Conservation (phyloP, 2,888 invertebrate species). For the Rhagonycha lutea region DNA sequence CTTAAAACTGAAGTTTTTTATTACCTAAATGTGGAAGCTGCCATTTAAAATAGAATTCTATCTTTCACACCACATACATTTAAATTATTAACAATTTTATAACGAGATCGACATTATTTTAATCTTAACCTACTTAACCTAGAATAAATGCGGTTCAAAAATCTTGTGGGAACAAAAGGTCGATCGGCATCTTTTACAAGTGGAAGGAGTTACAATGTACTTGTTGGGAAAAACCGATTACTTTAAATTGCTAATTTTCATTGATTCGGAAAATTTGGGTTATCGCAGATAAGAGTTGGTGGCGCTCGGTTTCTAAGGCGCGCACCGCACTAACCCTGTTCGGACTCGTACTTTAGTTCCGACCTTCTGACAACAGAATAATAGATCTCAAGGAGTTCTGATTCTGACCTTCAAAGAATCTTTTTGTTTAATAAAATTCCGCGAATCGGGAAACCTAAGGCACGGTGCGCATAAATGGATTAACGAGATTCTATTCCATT, state of each 20-base stretch:
- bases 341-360: too few relatives aligned
- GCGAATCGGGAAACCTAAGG: too few relatives aligned
- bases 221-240: background rate
- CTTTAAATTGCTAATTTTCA: background rate
- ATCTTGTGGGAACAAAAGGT: background rate
- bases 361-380: too few relatives aligned
- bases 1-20: background rate
- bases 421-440: too few relatives aligned
- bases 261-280: background rate
- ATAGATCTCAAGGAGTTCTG: too few relatives aligned
- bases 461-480: too few relatives aligned
- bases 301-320: background rate
- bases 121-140: constrained; percentile 1
- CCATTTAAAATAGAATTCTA: background rate
- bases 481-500: too few relatives aligned
- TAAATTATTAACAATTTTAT: background rate
- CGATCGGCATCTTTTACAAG: background rate
- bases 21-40: constrained; percentile 14
- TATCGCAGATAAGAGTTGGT: background rate
- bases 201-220: background rate
- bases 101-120: background rate
- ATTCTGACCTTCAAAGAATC: too few relatives aligned
- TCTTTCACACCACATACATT: background rate
- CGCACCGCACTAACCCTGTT: background rate
- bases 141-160: background rate